Percentiles rank a stretch among this genome's conserved stretches.
Conservation (phyloP, 2,797 vertebrate genomes). For the Sphenopsis melanotis region DNA sequence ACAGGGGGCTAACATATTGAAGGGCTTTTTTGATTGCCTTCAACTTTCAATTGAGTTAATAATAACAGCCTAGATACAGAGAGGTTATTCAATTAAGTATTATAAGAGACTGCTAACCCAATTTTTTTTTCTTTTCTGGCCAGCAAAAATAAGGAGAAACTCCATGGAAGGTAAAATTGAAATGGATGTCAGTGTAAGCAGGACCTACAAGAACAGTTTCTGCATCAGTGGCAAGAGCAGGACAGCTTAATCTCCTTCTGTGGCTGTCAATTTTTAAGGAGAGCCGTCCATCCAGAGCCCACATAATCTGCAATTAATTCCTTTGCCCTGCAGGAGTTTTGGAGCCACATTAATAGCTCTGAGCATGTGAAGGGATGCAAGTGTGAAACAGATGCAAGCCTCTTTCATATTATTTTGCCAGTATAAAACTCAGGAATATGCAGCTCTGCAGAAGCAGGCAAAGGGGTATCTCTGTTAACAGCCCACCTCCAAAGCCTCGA, state of each 20-base stretch:
- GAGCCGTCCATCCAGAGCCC: neutral
- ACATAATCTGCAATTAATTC: neutral
- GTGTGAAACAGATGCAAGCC: neutral
- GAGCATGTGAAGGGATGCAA: neutral
- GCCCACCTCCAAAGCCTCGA: neutral
- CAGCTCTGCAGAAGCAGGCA: neutral
- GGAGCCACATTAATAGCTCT: neutral
- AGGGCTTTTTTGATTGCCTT: constrained; percentile 52
- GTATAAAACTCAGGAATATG: neutral
- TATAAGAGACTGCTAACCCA: neutral
- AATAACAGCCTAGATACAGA: neutral
- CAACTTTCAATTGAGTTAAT: constrained; percentile 39
- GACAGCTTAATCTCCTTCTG: neutral
- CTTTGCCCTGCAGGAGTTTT: neutral
- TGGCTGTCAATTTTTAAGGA: neutral
- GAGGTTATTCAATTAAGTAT: constrained; percentile 27
- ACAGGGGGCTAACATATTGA: neutral
- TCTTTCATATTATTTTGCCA: neutral
- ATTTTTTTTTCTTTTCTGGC: neutral
- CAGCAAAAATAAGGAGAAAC: neutral
- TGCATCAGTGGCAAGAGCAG: neutral
- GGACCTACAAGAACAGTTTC: neutral
- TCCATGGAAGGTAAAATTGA: neutral
- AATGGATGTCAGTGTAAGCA: neutral
- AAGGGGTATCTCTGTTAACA: neutral